Evolutionary conservation across 2,888 invertebrate genomes (phyloP).

Genomic region (Ophion costatus): DNA sequence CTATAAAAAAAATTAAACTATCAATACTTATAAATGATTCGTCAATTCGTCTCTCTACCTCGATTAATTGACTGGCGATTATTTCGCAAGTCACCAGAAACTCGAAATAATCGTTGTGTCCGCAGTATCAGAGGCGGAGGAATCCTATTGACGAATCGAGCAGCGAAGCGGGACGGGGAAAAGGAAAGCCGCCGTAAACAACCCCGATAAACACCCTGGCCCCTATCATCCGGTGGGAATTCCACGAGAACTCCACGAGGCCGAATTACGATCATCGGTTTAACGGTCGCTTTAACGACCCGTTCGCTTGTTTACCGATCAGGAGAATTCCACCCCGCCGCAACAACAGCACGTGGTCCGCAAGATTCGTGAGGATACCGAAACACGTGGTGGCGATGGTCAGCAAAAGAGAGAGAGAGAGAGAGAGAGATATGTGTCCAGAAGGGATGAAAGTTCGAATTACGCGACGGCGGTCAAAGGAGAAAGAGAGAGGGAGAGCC

Average conservation of each 20-base stretch:
- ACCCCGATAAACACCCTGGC: slow-evolving; percentile 77
- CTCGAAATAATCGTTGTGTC: background rate
- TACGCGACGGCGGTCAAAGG: slow-evolving; percentile 31
- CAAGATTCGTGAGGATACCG: slow-evolving; percentile 23
- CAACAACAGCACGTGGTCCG: slow-evolving; percentile 66
- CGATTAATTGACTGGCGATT: background rate
- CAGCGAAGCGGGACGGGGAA: slow-evolving; percentile 5
- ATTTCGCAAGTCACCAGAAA: background rate
- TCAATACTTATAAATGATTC: too few species aligned
- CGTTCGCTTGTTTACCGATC: slow-evolving; percentile 79
- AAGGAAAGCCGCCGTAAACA: slow-evolving; percentile 77
- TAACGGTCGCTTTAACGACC: slow-evolving; percentile 80
- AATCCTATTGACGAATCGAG: slow-evolving; percentile 12
- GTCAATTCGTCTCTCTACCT: slow-evolving; percentile 32
- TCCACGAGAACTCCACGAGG: slow-evolving; percentile 42
- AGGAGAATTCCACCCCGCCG: slow-evolving; percentile 73
- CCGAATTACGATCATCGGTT: slow-evolving; percentile 77
- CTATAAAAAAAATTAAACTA: too few species aligned
- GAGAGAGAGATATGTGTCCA: slow-evolving; percentile 31
- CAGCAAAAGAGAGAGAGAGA: slow-evolving; percentile 38
- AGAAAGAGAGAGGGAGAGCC: slow-evolving; percentile 27
- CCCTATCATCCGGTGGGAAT: slow-evolving; percentile 64
- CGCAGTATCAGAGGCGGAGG: background rate
- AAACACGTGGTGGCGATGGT: slow-evolving; percentile 56
- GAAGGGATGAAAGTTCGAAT: slow-evolving; percentile 38